phyloP scores from a whole-genome alignment of 2,797 vertebrate species.

The Dipus sagitta region DNA sequence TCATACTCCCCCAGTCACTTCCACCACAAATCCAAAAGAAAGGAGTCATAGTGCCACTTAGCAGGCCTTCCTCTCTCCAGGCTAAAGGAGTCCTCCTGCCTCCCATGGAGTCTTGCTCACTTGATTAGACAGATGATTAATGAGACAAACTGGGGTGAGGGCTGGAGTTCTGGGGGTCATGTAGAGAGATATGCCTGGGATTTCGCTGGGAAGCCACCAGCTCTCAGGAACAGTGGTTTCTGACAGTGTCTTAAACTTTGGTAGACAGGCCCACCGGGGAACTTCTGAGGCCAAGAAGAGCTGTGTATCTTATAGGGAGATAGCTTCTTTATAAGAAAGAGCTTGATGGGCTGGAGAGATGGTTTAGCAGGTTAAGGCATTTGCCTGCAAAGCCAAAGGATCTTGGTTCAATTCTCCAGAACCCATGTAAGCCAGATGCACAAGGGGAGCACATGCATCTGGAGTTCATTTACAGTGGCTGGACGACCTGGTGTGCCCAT shows the following conservation, averaged over 20 bases:
- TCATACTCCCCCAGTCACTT: neutral
- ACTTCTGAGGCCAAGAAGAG: neutral
- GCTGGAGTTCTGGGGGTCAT: neutral
- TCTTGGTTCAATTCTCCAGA: no score
- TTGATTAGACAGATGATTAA: neutral
- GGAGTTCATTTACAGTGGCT: no score
- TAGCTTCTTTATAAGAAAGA: neutral
- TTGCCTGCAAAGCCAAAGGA: no score
- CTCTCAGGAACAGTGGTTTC: neutral
- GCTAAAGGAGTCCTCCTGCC: no score
- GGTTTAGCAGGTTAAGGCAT: no score
- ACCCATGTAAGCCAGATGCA: no score
- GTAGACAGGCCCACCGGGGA: neutral
- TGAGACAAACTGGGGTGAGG: neutral
- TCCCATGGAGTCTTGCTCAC: neutral
- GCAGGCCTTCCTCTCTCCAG: neutral
- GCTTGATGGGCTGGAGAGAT: no score
- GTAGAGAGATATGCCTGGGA: neutral
- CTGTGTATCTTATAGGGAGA: neutral
- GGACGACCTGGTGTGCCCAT: no score
- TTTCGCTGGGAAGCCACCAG: neutral
- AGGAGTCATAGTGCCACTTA: neutral
- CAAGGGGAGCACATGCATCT: no score
- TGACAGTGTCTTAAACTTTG: neutral
- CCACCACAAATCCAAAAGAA: neutral